A percentile compares a stretch with the other conserved stretches of the same genome.
Evolutionary conservation across 2,888 invertebrate species (phyloP).

Genomic region (Tenthredo scrophulariae): DNA sequence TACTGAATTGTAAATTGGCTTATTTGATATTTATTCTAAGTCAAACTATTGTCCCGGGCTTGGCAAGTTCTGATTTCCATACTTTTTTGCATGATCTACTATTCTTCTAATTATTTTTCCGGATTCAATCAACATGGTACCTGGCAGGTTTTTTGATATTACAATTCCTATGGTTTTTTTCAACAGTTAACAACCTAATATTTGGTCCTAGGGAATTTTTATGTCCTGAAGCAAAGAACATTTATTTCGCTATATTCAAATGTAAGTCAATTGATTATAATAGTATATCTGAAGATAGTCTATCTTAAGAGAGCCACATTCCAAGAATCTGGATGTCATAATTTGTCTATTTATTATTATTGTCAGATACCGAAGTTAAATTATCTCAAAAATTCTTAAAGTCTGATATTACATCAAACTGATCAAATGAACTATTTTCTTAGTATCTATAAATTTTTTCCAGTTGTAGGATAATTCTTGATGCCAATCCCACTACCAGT

Average conservation of each 20-base stretch:
- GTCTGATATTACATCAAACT: neutral
- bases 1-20: neutral
- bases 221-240: conserved; percentile 1
- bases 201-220: neutral
- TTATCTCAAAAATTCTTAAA: conserved; percentile 7
- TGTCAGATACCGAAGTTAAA: neutral
- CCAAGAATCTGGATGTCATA: too few relatives aligned
- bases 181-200: neutral
- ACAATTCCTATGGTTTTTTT: neutral
- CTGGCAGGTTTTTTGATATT: neutral
- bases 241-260: neutral
- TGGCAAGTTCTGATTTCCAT: neutral
- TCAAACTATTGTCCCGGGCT: neutral
- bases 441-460: neutral
- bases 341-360: neutral
- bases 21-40: neutral
- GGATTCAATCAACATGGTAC: conserved; percentile 3
- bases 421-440: neutral
- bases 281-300: too few relatives aligned
- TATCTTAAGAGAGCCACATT: too few relatives aligned
- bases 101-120: neutral
- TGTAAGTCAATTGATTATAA: neutral
- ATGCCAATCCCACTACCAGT: neutral
- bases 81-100: conserved; percentile 13
- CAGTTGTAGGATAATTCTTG: neutral